A percentile compares a stretch with the other conserved stretches of the same genome.
phyloP scores from a whole-genome alignment of 2,113 vertebrate genomes.

The Charadrius vociferus region DNA sequence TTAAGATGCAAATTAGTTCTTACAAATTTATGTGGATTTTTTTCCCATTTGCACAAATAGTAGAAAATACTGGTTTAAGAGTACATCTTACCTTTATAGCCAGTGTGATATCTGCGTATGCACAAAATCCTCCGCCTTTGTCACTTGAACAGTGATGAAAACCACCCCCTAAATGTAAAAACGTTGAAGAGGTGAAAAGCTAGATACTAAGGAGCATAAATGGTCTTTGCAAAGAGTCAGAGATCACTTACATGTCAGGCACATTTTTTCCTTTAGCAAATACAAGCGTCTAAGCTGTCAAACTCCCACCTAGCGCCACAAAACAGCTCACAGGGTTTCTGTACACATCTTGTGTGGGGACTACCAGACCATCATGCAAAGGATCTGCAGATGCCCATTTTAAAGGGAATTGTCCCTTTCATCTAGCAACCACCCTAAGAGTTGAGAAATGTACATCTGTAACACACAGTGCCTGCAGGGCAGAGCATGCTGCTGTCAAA shows the following conservation, averaged over 20 bases:
- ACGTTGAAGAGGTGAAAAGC: background rate
- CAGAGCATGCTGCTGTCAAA: background rate
- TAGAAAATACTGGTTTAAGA: background rate
- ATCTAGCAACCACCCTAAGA: background rate
- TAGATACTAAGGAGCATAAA: background rate
- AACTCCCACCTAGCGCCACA: background rate
- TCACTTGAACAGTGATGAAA: constrained; percentile 97
- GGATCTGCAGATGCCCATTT: background rate
- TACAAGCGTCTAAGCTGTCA: background rate
- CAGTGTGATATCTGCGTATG: constrained; percentile 94
- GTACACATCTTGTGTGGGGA: background rate
- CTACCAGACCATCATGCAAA: background rate
- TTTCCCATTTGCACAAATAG: background rate
- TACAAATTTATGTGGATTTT: background rate
- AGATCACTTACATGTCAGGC: background rate
- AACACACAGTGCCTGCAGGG: fast-evolving
- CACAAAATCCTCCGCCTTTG: constrained; percentile 94
- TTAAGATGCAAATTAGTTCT: background rate
- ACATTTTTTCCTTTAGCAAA: background rate
- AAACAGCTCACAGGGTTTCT: background rate
- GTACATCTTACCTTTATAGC: constrained; percentile 86
- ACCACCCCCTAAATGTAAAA: constrained; percentile 86
- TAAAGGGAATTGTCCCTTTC: background rate
- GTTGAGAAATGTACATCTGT: fast-evolving
- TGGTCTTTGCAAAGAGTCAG: background rate